A percentile compares a stretch with the other conserved stretches of the same genome.
Evolutionary conservation across 2,888 invertebrate genomes (phyloP).

Genomic region (Vanessa cardui): DNA sequence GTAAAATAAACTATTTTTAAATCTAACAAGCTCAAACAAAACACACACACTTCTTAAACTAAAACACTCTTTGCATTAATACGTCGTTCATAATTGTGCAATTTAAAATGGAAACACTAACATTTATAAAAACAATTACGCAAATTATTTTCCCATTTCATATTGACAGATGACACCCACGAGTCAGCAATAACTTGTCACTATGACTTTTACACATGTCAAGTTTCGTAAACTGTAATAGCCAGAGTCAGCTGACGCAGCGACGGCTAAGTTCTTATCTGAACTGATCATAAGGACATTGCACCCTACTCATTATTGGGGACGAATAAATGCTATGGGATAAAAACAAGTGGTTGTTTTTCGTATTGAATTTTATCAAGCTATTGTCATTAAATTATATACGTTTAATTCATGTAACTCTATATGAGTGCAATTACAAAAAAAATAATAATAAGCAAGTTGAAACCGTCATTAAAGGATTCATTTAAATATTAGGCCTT

Average conservation of each 20-base stretch:
- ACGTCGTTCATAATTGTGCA: too few relatives aligned
- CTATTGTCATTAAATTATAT: neutral
- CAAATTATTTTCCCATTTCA: conserved; percentile 16
- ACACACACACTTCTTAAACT: too few relatives aligned
- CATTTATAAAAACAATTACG: conserved; percentile 8
- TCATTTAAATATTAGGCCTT: too few relatives aligned
- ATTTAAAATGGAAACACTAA: neutral
- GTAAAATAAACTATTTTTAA: too few relatives aligned
- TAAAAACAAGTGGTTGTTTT: conserved; percentile 30
- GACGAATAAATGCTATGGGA: conserved; percentile 25
- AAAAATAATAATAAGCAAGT: too few relatives aligned
- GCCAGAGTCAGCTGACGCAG: conserved; percentile 65
- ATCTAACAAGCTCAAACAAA: too few relatives aligned
- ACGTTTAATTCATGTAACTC: neutral
- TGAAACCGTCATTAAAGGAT: too few relatives aligned
- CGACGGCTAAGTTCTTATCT: conserved; percentile 70
- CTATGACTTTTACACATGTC: conserved; percentile 26
- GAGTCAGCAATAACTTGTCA: conserved; percentile 20
- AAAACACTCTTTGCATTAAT: too few relatives aligned
- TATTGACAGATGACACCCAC: conserved; percentile 20
- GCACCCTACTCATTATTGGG: conserved; percentile 51
- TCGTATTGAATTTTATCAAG: neutral
- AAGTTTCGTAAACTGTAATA: conserved; percentile 44
- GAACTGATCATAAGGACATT: conserved; percentile 66
- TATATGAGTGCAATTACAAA: too few relatives aligned